Percentiles rank a stretch among this genome's conserved stretches.
phyloP scores from a whole-genome alignment of 2,888 invertebrate genomes.

The Drosophila austrosaltans region DNA sequence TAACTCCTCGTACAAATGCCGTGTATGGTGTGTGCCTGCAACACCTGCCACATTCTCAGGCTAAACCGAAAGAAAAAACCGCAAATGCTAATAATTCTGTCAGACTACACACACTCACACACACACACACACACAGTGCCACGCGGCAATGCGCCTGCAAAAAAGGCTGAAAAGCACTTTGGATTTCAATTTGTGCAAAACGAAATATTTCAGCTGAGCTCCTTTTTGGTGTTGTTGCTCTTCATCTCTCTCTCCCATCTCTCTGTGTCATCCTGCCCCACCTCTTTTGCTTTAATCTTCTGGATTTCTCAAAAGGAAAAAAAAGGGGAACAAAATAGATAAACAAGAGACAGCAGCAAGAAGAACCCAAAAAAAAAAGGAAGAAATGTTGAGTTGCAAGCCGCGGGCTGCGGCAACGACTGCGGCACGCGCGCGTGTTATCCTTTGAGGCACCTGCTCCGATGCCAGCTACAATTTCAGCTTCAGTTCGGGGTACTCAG shows the following conservation, averaged over 20 bases:
- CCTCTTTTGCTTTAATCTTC: constrained; percentile 72
- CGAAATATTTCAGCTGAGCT: constrained; percentile 80
- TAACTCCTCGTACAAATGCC: not conserved
- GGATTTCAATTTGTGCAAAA: constrained; percentile 78
- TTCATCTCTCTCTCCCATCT: constrained; percentile 3
- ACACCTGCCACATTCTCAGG: constrained; percentile 47
- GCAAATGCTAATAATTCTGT: constrained; percentile 79
- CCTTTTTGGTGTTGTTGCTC: constrained; percentile 19
- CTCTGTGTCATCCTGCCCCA: not conserved
- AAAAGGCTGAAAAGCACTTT: constrained; percentile 74
- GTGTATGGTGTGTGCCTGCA: constrained; percentile 26
- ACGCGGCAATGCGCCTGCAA: constrained; percentile 39
- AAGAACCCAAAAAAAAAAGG: constrained; percentile 18
- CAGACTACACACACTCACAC: constrained; percentile 49
- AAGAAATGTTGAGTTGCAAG: constrained; percentile 36
- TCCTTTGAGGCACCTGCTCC: constrained; percentile 74
- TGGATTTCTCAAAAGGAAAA: constrained; percentile 65
- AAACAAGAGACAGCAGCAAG: constrained; percentile 66
- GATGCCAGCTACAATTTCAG: constrained; percentile 24
- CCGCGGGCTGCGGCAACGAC: constrained; percentile 15
- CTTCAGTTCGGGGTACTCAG: constrained; percentile 1
- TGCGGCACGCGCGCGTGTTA: constrained; percentile 73
- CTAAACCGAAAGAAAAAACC: constrained; percentile 50
- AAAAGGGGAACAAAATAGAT: constrained; percentile 68
- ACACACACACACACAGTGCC: constrained; percentile 28